A percentile compares a stretch with the other conserved stretches of the same genome.
phyloP scores from a whole-genome alignment of 2,888 invertebrate species.

The Mantis religiosa region DNA sequence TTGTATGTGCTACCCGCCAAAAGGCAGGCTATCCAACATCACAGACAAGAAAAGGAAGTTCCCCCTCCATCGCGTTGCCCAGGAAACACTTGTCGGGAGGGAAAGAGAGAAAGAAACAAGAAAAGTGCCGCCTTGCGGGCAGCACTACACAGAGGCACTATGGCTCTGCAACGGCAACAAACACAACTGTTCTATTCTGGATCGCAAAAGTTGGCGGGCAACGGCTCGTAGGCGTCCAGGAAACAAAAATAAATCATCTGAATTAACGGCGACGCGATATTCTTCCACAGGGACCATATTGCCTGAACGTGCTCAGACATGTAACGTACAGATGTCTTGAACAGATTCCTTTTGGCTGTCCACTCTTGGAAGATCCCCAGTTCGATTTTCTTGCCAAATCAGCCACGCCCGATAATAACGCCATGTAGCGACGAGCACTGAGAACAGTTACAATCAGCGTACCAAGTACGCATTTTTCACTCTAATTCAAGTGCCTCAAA shows the following conservation, averaged over 20 bases:
- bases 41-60: neutral
- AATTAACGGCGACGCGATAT: neutral
- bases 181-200: neutral
- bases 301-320: neutral
- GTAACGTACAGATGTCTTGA: neutral
- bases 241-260: conserved; percentile 8
- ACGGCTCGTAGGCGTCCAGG: conserved; percentile 1
- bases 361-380: neutral
- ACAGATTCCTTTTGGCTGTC: neutral
- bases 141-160: neutral
- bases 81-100: neutral
- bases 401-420: neutral
- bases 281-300: neutral
- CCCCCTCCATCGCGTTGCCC: neutral
- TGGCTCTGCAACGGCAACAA: neutral
- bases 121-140: neutral
- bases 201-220: neutral
- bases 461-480: no score
- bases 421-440: neutral
- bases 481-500: no score
- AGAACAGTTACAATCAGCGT: no score
- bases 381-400: neutral
- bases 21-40: neutral
- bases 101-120: neutral
- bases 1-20: no score